A percentile compares a stretch with the other conserved stretches of the same genome.
Evolutionary conservation across 2,888 invertebrate genomes (phyloP).

Genomic region (Allygus modestus): DNA sequence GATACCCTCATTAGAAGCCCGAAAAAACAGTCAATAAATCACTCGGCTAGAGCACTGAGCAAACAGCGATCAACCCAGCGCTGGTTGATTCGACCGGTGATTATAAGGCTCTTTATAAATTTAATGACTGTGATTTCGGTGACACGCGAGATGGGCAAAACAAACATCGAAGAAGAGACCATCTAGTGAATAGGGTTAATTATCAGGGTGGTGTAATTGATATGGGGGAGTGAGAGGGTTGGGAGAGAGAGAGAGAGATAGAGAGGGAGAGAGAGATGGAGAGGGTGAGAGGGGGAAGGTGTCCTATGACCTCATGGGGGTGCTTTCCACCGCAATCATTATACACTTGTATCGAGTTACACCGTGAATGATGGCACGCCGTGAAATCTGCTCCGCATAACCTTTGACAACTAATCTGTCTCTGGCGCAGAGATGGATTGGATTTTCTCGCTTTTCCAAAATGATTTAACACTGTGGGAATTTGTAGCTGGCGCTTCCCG

Average conservation of each 20-base stretch:
- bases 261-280: not conserved
- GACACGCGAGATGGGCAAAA: constrained; percentile 12
- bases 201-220: constrained; percentile 56
- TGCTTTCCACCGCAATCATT: constrained; percentile 53
- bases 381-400: constrained; percentile 56
- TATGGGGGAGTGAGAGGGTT: too few species aligned
- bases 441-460: constrained; percentile 20
- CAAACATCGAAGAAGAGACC: constrained; percentile 54
- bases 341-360: constrained; percentile 55
- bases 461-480: constrained; percentile 39
- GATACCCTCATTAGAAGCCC: not conserved
- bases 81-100: not conserved
- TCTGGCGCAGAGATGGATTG: not conserved
- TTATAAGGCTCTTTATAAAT: constrained; percentile 46
- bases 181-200: constrained; percentile 58
- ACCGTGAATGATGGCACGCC: constrained; percentile 54
- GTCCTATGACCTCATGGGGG: constrained; percentile 56
- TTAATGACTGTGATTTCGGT: constrained; percentile 22
- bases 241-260: not conserved
- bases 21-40: constrained; percentile 37
- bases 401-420: constrained; percentile 59
- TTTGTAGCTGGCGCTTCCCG: not conserved
- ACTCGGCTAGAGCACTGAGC: not conserved
- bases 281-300: constrained; percentile 18
- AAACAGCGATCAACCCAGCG: not conserved